Conservation (phyloP, 2,797 vertebrate genomes). For the Mycteria americana region DNA sequence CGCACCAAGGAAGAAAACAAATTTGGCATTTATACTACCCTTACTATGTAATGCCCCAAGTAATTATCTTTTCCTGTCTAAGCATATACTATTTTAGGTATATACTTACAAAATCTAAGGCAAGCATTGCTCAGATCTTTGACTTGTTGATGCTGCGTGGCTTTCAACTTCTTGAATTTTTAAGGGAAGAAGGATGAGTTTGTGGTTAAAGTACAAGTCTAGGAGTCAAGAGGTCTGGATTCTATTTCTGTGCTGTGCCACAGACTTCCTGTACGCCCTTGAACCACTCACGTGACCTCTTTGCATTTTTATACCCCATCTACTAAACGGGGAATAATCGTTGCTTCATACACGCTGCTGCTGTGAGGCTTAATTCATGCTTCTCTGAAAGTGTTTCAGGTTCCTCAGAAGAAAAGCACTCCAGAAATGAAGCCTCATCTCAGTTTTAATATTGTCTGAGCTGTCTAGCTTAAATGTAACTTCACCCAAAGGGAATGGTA, state of each 20-base stretch:
- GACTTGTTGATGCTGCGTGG: not conserved
- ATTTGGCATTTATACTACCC: not conserved
- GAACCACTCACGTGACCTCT: not conserved
- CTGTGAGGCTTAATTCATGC: not conserved
- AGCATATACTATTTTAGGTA: not conserved
- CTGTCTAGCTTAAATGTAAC: not conserved
- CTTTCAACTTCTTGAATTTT: slow-evolving; percentile 20
- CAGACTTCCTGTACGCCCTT: slow-evolving; percentile 8
- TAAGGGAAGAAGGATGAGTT: slow-evolving; percentile 9
- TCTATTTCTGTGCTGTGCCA: slow-evolving; percentile 47
- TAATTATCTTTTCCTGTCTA: slow-evolving; percentile 15
- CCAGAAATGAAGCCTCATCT: slow-evolving; percentile 16
- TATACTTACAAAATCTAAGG: not conserved
- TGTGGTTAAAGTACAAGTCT: slow-evolving; percentile 10
- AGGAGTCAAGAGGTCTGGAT: slow-evolving; percentile 41
- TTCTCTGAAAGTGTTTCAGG: not conserved
- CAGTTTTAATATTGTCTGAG: not conserved
- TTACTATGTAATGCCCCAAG: not conserved
- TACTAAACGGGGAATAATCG: not conserved
- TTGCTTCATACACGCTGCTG: not conserved
- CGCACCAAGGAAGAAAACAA: not conserved
- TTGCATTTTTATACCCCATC: slow-evolving; percentile 6
- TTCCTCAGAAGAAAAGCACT: not conserved
- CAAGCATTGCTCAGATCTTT: not conserved
- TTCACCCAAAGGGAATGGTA: not conserved